phyloP scores from a whole-genome alignment of 2,797 vertebrate genomes.

The Valencia hispanica region DNA sequence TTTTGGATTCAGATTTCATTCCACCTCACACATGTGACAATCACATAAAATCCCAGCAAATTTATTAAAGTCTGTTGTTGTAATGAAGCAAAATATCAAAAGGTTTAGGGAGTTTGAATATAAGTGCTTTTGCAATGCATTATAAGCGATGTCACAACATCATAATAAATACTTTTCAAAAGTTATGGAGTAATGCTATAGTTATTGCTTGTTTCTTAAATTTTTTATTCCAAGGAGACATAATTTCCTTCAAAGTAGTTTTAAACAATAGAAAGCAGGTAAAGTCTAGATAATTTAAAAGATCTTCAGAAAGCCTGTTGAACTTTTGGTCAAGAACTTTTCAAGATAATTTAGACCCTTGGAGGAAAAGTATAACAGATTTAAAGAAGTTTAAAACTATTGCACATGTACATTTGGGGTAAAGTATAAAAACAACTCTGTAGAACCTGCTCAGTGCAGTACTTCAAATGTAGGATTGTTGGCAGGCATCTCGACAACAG shows the following conservation, averaged over 20 bases:
- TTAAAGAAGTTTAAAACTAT: neutral
- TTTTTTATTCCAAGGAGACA: neutral
- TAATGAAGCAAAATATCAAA: neutral
- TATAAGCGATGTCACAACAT: neutral
- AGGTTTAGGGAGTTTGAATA: neutral
- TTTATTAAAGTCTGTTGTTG: too few species aligned
- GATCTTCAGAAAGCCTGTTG: neutral
- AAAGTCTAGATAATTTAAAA: neutral
- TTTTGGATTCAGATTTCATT: too few species aligned
- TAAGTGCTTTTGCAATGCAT: neutral
- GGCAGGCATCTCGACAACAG: slow-evolving; percentile 50
- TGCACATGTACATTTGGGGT: neutral
- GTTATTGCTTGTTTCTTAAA: neutral
- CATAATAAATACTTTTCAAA: neutral
- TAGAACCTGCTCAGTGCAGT: slow-evolving; percentile 43
- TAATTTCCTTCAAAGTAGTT: neutral
- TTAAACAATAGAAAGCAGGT: neutral
- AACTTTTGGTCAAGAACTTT: neutral
- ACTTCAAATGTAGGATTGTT: slow-evolving; percentile 40
- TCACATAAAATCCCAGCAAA: neutral
- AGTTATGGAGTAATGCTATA: neutral
- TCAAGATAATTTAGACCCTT: neutral
- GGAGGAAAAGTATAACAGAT: neutral
- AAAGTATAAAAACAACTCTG: slow-evolving; percentile 16
- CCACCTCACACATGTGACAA: neutral